These are phyloP conservation scores for Hippocampus comes DNA, from an alignment of 2,113 vertebrate species.

Conservation along the genomic window DNA sequence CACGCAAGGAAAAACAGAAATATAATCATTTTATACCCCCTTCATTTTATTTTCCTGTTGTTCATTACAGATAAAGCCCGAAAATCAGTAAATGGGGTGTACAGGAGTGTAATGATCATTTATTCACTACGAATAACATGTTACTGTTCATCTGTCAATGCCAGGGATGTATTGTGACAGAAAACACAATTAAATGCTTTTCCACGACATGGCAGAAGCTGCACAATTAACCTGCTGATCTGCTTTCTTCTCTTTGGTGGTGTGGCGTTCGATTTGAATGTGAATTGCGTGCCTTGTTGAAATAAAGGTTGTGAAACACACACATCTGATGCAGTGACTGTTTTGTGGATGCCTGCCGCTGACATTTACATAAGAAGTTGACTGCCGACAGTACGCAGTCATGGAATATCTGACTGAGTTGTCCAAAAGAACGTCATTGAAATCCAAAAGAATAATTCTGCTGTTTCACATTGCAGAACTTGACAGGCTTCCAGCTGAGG, in stretches of 20 bases:
- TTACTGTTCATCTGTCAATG: neutral
- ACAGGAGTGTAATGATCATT: neutral
- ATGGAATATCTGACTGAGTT: neutral
- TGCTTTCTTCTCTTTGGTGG: neutral
- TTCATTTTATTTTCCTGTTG: neutral
- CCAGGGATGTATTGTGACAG: neutral
- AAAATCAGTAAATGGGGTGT: neutral
- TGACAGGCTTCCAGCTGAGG: constrained; percentile 8
- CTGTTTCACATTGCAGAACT: neutral
- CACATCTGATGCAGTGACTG: neutral
- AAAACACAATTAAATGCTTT: neutral
- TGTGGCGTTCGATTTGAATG: neutral
- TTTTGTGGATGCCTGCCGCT: neutral
- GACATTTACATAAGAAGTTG: neutral
- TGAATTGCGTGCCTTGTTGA: neutral
- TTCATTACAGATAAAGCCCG: neutral
- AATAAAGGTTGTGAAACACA: neutral
- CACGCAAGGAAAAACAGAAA: neutral
- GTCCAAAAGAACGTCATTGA: neutral
- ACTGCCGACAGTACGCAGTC: neutral
- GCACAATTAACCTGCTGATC: neutral
- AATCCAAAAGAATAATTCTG: constrained; percentile 1
- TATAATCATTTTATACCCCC: neutral
- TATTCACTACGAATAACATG: neutral
- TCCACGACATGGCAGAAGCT: neutral